Evolutionary conservation across 2,797 vertebrate genomes (phyloP), one percentile per base, ranked within the genome.

Genomic region (Propithecus deckenii): DNA sequence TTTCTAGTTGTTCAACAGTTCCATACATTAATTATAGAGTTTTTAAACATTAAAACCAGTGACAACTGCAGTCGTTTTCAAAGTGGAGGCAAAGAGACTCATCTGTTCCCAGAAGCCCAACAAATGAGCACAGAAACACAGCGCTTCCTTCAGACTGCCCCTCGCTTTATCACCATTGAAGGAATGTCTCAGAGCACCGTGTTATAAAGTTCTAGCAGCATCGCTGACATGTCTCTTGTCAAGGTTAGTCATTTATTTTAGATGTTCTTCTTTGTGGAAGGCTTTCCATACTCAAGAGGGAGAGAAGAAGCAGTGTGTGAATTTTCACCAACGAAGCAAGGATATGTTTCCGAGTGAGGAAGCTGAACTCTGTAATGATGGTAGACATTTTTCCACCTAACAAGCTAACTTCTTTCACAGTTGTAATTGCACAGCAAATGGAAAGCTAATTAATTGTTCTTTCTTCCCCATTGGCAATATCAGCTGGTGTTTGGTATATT

Each of bases 161-260:
- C n/a, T 30, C 0, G 2, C 80, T 89, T 65, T 75, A n/a, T 79
- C 72, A n/a, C 61, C 63, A 18, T 72, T 38, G 25, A 86, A 85
- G 48, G 43, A 28, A 35, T 22, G n/a, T 78, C 85, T 93, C 94
- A 35, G 84, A 86, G 85, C 0, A 4, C 81, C n/a, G 1, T 4
- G 3, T 41, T 74, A 30, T n/a, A 86, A 23, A 72, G 71, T 57
- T 93, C 61, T 22, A 55, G 72, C 48, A 35, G 41, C 65, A 71
- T 41, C 30, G 12, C 0, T 74, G 96, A 20, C 30, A 3, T 18
- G 55, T 74, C 89, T 78, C 10, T 57, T 86, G 52, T 61, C 67
- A 46, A 94, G 69, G 88, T 59, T 71, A 86, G 86, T 92, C 90
- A 89, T 96, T 97, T 96, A 84, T 80, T 94, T 65, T 92, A 93